A percentile compares a stretch with the other conserved stretches of the same genome.
These are phyloP conservation scores for Saccostrea echinata DNA, from an alignment of 1,140 invertebrate genomes.

Conservation along the genomic window DNA sequence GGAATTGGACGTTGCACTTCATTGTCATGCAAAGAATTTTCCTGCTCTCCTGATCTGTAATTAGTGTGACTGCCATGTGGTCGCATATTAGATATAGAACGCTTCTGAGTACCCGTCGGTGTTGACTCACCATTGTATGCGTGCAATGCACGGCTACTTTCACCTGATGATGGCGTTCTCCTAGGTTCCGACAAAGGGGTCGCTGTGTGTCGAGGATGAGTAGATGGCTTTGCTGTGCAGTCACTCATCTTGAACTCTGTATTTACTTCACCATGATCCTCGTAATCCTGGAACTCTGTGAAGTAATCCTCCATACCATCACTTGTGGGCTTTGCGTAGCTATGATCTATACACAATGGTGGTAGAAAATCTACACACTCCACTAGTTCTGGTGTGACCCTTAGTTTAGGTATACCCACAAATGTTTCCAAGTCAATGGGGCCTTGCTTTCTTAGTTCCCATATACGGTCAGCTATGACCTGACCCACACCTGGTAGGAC, in stretches of 20 bases:
- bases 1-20: neutral
- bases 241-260: no score
- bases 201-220: neutral
- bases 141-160: no score
- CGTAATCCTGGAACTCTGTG: neutral
- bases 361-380: neutral
- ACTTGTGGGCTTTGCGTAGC: neutral
- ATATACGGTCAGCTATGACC: neutral
- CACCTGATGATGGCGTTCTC: neutral
- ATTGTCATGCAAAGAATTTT: neutral
- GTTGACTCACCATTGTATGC: neutral
- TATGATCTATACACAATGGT: neutral
- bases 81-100: neutral
- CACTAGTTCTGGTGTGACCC: no score
- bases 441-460: neutral
- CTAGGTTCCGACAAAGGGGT: neutral
- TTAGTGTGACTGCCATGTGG: neutral
- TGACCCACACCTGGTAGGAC: neutral
- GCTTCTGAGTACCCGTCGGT: neutral
- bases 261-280: neutral
- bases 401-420: slow-evolving; percentile 4
- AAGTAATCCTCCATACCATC: neutral
- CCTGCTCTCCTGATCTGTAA: neutral
- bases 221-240: no score
- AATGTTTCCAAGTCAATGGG: neutral